Evolutionary conservation across 1,140 invertebrate genomes (phyloP), one percentile per base, ranked within the genome.

Genomic region (Whitmania pigra): DNA sequence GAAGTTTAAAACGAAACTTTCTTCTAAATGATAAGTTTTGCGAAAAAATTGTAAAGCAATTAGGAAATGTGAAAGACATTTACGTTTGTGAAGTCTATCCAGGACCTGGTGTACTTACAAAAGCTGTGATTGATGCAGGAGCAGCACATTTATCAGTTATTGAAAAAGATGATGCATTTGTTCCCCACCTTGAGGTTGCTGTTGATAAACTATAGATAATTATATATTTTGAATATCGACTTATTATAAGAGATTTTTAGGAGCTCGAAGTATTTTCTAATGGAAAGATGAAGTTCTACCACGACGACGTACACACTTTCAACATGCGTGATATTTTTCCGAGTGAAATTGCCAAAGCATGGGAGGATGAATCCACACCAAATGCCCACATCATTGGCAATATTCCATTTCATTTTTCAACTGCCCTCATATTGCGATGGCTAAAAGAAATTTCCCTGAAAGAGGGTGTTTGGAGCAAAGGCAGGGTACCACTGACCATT

Each of bases 1-100:
- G 90, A 79, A 87, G 93, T 76, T 83, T 99, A 7, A 94, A 93
- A 0, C 97, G 99, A 80, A 99, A 99, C 82, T 99, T 99, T 83
- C 82, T 99, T 0, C 85, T 99, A 83, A 89, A 98, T 82, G 87
- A 89, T 78, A 86, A 88, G 63, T 76, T 97, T 2, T 90, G 88
- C 4, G 87, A 89, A 77, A 94, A 90, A 85, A 90, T 98, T 75
- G 89, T 94, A 0, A 87, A 86, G 73, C 85, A 86, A 29, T 88
- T 91, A 25, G 80, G 81, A 20, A 75, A 75, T 20, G 85, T 85
- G 31, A 79, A 83, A 73, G 82, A 85, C 70, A 79, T 84, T 71
- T 84, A 83, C 78, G 91, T 98, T 0, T 87, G 92, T 75, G 96
- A 99, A 85, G 89, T 99, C 11, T 97, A 96, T 89, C 96, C 40